phyloP scores from a whole-genome alignment of 2,113 vertebrate genomes.

The Bubo scandiacus region DNA sequence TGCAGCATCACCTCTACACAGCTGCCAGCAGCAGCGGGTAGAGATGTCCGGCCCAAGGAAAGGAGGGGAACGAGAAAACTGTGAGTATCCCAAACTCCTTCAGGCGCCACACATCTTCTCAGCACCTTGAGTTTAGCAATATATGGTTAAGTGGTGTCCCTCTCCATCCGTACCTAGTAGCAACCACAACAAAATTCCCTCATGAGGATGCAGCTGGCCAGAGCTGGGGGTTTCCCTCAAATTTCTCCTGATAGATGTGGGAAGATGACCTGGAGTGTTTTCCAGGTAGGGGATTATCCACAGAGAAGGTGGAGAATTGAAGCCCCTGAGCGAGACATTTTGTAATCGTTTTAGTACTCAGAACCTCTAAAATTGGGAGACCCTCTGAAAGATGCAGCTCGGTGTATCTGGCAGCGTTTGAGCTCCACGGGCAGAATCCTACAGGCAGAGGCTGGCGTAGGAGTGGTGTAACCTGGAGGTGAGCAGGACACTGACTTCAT shows the following conservation, averaged over 20 bases:
- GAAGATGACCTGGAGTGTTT: neutral
- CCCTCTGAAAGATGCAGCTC: neutral
- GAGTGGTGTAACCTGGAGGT: neutral
- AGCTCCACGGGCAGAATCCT: neutral
- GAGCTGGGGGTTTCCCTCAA: neutral
- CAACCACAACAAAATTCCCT: neutral
- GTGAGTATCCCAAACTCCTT: neutral
- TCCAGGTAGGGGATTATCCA: neutral
- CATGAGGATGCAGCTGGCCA: neutral
- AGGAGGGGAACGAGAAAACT: neutral
- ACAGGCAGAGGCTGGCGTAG: accelerated
- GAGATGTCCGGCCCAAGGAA: neutral
- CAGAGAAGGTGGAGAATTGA: neutral
- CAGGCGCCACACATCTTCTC: neutral
- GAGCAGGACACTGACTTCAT: neutral
- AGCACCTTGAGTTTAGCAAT: neutral
- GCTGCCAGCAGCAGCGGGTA: neutral
- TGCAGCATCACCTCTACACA: neutral
- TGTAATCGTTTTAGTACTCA: neutral
- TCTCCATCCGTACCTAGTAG: neutral
- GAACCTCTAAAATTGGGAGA: neutral
- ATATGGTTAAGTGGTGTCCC: neutral
- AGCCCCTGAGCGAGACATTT: neutral
- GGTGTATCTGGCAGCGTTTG: neutral
- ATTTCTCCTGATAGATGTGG: neutral